Evolutionary conservation across 2,888 invertebrate species (phyloP), one percentile per base, ranked within the genome.

Genomic region (Barypeithes pellucidus): DNA sequence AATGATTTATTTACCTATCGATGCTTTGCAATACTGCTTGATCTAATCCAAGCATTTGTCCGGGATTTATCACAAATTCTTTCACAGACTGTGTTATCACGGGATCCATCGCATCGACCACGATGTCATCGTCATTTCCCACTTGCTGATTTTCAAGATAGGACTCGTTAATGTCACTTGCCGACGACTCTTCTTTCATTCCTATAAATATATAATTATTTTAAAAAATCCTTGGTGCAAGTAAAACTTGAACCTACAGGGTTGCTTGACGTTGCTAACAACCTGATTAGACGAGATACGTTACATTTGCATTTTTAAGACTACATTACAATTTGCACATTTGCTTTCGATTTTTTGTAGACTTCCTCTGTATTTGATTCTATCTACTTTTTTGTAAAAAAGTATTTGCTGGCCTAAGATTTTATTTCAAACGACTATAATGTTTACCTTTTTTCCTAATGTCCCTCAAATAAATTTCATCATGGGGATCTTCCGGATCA

Each of bases 401-500:
- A n/a, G n/a, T n/a, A n/a, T n/a, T n/a, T n/a, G n/a, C n/a, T n/a
- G 29, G 29, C 7, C 3, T 36, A 11, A 36, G 36, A 36, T 36
- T 2, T 36, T 36, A 39, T n/a, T 12, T 39, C 12, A 39, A n/a
- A 39, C n/a, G n/a, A 39, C 3, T 39, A 8, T n/a, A 39, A 39
- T n/a, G 33, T 86, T 84, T 84, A 91, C 91, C 79, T 76, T 80
- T 81, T 57, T 77, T 80, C 77, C 95, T 93, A 0, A 95, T 97
- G 87, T 97, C 97, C 76, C 95, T 89, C 11, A 98, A 87, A 83
- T 96, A 98, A 82, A 95, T 94, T 12, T 95, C 95, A 88, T 98
- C 97, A 83, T 96, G 95, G 2, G 96, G 96, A 87, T 98, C 98
- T 85, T 96, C 96, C 0, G 96, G 92, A 82, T 97, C 96, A 2